These are phyloP conservation scores for Tetranychus truncatus DNA, from an alignment of 2,888 invertebrate species.

Conservation along the genomic window DNA sequence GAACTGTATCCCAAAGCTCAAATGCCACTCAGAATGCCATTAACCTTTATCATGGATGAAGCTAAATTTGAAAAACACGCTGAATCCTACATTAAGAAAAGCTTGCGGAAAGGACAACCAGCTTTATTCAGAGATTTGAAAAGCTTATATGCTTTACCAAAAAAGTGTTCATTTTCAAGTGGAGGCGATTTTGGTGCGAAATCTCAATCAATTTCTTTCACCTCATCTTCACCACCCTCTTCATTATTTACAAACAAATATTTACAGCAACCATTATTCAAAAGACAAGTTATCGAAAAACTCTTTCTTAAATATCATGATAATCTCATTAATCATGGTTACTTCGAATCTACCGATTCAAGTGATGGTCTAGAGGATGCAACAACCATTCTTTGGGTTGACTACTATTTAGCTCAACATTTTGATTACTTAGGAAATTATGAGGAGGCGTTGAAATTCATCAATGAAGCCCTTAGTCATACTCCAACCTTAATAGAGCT, in stretches of 20 bases:
- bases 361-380: slow-evolving; percentile 51
- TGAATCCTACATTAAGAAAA: slow-evolving; percentile 66
- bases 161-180: slow-evolving; percentile 29
- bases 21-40: slow-evolving; percentile 68
- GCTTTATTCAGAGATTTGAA: slow-evolving; percentile 86
- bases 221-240: background rate
- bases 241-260: background rate
- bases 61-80: slow-evolving; percentile 55
- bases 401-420: slow-evolving; percentile 88
- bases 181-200: slow-evolving; percentile 6
- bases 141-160: slow-evolving; percentile 45
- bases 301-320: slow-evolving; percentile 66
- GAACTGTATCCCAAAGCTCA: slow-evolving; percentile 63
- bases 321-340: slow-evolving; percentile 50
- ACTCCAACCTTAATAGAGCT: slow-evolving; percentile 98
- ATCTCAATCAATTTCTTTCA: slow-evolving; percentile 1
- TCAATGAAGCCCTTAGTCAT: slow-evolving; percentile 83
- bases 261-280: slow-evolving; percentile 30
- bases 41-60: slow-evolving; percentile 57
- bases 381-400: slow-evolving; percentile 85
- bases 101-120: slow-evolving; percentile 89
- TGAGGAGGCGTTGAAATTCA: slow-evolving; percentile 63
- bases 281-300: slow-evolving; percentile 56
- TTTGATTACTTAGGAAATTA: slow-evolving; percentile 69
- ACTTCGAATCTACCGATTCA: slow-evolving; percentile 29